Conservation (phyloP, 2,113 vertebrate genomes). For the Ailurus styani region DNA sequence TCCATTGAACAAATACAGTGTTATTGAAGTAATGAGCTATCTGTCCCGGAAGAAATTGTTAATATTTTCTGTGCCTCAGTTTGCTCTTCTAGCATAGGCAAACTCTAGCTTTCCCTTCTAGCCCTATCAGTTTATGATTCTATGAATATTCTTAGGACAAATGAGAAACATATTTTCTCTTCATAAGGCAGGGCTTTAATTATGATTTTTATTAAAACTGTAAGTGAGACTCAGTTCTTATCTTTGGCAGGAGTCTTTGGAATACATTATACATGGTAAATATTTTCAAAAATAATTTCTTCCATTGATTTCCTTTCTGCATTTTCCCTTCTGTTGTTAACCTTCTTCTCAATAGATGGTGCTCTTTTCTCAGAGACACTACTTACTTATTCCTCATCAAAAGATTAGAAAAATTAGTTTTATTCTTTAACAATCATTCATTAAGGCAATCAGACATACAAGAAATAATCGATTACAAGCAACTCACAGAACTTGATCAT, state of each 20-base stretch:
- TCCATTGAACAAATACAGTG: background rate
- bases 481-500: background rate
- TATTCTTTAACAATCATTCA: constrained; percentile 7
- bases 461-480: background rate
- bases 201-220: background rate
- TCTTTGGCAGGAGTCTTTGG: background rate
- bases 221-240: background rate
- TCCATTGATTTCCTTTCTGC: background rate
- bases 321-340: constrained; percentile 59
- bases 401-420: constrained; percentile 17
- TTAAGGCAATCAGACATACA: constrained; percentile 53
- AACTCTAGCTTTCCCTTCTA: background rate
- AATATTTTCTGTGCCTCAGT: background rate
- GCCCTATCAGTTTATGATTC: background rate
- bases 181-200: background rate
- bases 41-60: background rate
- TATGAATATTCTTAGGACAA: background rate
- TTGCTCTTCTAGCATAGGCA: background rate
- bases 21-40: background rate
- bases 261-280: background rate
- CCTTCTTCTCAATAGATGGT: constrained; percentile 79
- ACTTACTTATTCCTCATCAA: background rate
- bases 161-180: background rate
- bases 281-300: constrained; percentile 11
- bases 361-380: constrained; percentile 74